phyloP scores from a whole-genome alignment of 2,113 vertebrate species.

The Brachyistius frenatus region DNA sequence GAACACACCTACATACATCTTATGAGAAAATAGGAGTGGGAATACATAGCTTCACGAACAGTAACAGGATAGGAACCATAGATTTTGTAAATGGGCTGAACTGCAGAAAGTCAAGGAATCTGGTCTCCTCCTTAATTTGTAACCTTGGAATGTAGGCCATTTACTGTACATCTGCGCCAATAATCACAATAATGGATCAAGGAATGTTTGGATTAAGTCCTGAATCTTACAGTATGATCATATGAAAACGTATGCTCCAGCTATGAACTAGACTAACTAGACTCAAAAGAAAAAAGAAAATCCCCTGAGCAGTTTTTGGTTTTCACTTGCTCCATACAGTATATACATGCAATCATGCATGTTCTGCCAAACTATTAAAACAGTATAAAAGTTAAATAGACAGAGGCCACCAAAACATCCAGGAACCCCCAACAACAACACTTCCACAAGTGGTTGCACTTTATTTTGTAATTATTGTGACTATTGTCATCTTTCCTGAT shows the following conservation, averaged over 20 bases:
- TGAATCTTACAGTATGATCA: conserved; percentile 19
- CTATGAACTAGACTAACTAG: conserved; percentile 11
- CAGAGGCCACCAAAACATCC: no score
- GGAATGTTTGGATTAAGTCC: conserved; percentile 43
- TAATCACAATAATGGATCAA: conserved; percentile 55
- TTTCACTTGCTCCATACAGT: not conserved
- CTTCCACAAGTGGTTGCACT: no score
- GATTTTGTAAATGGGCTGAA: conserved; percentile 1
- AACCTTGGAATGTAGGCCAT: conserved; percentile 45
- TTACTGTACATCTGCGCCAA: conserved; percentile 38
- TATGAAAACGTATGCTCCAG: conserved; percentile 7
- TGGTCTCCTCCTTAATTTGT: conserved; percentile 38
- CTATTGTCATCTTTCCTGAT: no score
- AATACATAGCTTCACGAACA: not conserved
- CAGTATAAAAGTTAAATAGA: no score
- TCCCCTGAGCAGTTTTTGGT: not conserved
- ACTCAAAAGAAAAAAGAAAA: not conserved
- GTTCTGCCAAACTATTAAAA: no score
- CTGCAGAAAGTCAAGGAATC: not conserved
- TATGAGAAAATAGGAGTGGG: not conserved
- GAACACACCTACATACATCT: conserved; percentile 53
- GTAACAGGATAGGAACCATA: not conserved
- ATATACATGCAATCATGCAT: no score
- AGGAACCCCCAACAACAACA: no score
- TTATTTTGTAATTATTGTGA: no score